phyloP scores from a whole-genome alignment of 1,140 invertebrate species.

The Drosophila bocki region DNA sequence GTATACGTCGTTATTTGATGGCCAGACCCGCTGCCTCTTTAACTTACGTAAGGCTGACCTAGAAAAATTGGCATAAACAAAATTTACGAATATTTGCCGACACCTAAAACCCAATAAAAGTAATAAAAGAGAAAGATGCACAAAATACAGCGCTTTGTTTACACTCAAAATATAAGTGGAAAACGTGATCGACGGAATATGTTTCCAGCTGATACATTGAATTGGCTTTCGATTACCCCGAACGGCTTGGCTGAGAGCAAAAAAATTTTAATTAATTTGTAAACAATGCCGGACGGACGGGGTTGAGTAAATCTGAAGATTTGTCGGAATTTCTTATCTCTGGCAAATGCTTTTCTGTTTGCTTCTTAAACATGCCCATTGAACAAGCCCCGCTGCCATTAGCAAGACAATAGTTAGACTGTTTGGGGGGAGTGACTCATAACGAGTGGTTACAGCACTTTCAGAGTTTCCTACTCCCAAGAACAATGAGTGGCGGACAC shows the following conservation, averaged over 20 bases:
- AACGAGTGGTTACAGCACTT: constrained; percentile 1
- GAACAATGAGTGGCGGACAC: constrained; percentile 35
- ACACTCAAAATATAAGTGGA: constrained; percentile 9
- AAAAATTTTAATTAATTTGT: constrained; percentile 28
- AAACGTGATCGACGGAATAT: constrained; percentile 30
- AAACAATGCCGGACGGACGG: constrained; percentile 20
- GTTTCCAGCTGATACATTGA: constrained; percentile 24
- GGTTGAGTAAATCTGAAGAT: constrained; percentile 10
- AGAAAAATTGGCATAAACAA: constrained; percentile 42
- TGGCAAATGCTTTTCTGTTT: constrained; percentile 27
- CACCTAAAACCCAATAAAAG: constrained; percentile 12
- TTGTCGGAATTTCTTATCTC: constrained; percentile 29
- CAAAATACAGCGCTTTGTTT: constrained; percentile 23
- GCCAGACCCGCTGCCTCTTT: not conserved
- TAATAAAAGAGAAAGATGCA: constrained; percentile 24
- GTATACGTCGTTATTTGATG: constrained; percentile 8
- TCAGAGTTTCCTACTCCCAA: constrained; percentile 3
- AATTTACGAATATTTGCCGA: not conserved
- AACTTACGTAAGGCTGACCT: constrained; percentile 39
- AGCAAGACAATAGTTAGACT: constrained; percentile 32
- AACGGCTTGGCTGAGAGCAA: constrained; percentile 10
- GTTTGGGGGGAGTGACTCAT: constrained; percentile 10
- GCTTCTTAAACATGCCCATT: constrained; percentile 4
- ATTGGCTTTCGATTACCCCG: constrained; percentile 13
- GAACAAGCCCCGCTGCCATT: constrained; percentile 15